A percentile compares a stretch with the other conserved stretches of the same genome.
Conservation (phyloP, 2,113 vertebrate species). For the Neodontobutis hainanensis region DNA sequence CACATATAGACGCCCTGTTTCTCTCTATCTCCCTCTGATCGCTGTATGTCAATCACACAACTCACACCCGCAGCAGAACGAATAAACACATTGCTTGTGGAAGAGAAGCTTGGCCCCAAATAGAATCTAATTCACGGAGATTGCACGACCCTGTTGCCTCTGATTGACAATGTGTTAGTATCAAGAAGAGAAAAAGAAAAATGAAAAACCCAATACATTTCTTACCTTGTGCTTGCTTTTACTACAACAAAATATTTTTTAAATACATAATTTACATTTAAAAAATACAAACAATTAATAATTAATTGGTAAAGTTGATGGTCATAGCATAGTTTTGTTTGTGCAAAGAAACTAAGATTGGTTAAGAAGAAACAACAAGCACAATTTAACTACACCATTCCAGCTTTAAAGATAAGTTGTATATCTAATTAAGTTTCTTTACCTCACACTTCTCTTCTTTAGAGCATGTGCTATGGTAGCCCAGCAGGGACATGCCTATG, state of each 20-base stretch:
- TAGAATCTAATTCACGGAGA: slow-evolving; percentile 37
- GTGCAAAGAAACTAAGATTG: no score
- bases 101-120: slow-evolving; percentile 36
- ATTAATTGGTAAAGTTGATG: no score
- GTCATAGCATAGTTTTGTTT: no score
- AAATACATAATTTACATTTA: no score
- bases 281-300: no score
- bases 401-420: no score
- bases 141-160: slow-evolving; percentile 12
- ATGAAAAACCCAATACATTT: background rate
- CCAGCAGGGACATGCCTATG: no score
- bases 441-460: no score
- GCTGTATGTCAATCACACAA: slow-evolving; percentile 32
- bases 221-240: background rate
- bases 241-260: background rate
- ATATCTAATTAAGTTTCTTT: no score
- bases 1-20: slow-evolving; percentile 8
- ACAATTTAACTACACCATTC: no score
- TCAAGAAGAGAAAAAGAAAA: background rate
- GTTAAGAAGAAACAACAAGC: no score
- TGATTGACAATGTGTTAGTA: background rate
- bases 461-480: no score
- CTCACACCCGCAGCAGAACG: slow-evolving; percentile 23
- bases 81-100: slow-evolving; percentile 21
- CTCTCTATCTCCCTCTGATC: slow-evolving; percentile 2